A percentile compares a stretch with the other conserved stretches of the same genome.
phyloP scores from a whole-genome alignment of 1,140 invertebrate genomes.

The Ectropis grisescens region DNA sequence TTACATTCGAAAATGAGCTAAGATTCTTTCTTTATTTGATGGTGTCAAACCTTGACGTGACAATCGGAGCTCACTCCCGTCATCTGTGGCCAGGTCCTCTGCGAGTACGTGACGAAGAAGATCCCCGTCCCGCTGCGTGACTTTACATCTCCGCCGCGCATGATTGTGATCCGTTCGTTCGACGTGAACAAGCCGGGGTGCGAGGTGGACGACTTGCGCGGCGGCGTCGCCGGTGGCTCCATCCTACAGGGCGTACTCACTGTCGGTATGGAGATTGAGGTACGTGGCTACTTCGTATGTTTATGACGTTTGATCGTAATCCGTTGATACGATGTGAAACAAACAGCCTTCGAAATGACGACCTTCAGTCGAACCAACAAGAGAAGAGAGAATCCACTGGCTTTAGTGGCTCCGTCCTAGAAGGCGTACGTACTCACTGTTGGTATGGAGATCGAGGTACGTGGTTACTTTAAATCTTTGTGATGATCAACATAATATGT shows the following conservation, averaged over 20 bases:
- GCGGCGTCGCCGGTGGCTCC: constrained; percentile 98
- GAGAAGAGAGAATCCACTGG: too few species aligned
- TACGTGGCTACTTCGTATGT: constrained; percentile 13
- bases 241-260: constrained; percentile 96
- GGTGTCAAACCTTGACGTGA: too few species aligned
- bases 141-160: constrained; percentile 94
- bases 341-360: too few species aligned
- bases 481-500: neutral
- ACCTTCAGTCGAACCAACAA: too few species aligned
- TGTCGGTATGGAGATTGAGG: constrained; percentile 81
- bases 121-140: constrained; percentile 96
- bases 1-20: too few species aligned
- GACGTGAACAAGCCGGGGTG: constrained; percentile 99
- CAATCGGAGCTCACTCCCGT: too few species aligned
- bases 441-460: constrained; percentile 76
- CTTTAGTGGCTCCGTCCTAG: constrained; percentile 97
- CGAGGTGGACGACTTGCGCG: constrained; percentile 98
- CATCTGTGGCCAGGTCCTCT: constrained; percentile 87
- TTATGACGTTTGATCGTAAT: neutral
- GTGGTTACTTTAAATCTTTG: neutral
- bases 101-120: constrained; percentile 98
- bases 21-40: too few species aligned
- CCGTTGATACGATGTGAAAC: neutral
- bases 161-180: constrained; percentile 99
- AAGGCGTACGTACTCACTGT: constrained; percentile 96